Base-by-base conservation (phyloP, 2,888 invertebrate genomes). In the Leucophora obtusa region DNA sequence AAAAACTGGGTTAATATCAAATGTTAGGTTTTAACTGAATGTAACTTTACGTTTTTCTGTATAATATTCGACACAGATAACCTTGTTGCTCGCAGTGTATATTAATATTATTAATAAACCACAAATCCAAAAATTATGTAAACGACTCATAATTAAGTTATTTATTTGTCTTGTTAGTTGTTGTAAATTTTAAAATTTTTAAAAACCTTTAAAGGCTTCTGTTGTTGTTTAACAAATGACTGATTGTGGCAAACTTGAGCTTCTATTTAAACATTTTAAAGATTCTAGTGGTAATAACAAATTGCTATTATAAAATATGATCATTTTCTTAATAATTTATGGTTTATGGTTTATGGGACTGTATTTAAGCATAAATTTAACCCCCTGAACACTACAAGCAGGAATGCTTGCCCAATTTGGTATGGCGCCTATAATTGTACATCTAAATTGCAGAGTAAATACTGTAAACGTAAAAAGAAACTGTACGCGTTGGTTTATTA, bases 31-130 rank as follows among this genome's bases (percentile, higher is more conserved):
- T 28, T 10, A 71, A 35, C 6, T 28, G n/a, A 15, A n/a, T 21
- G 11, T 1, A 7, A 54, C 83, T 85, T 82, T 81, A 87, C 87
- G 87, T 75, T 87, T 87, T 66, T 85, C 78, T 0, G 83, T 82
- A 50, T 85, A 87, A 60, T 81, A 86, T 17, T 84, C 85, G n/a
- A 84, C 85, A 51, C 83, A 81, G 14, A 33, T 53, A 21, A 73
- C 73, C 58, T 18, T 54, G 63, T 58, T 35, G 28, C 28, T 7
- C 0, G 14, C 6, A 60, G 18, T 15, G 38, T 21, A 53, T 35
- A 14, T 38, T 10, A 59, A 59, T 38, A 59, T 59, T 15, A 38
- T 59, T 53, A 71, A 43, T 53, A 59, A 65, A 18, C 65, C 71
- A 51, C 65, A 77, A 11, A 15, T 17, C 59, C 7, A 66, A 71